Evolutionary conservation across 1,140 invertebrate genomes (phyloP).

Genomic region (Brachionus rubens): DNA sequence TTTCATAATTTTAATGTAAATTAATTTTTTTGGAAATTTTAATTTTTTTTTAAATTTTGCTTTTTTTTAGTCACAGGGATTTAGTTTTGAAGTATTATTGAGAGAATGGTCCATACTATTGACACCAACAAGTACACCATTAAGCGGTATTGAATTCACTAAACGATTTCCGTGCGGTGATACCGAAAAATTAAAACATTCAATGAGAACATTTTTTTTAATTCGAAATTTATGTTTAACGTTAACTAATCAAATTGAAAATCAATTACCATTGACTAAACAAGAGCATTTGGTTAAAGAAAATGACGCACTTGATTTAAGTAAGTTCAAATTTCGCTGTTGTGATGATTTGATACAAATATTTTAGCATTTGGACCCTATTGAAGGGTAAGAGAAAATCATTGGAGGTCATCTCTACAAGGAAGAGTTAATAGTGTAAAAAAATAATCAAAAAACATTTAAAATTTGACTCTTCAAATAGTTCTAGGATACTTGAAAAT

Average conservation of each 20-base stretch:
- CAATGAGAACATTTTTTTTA: constrained; percentile 89
- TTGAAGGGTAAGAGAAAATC: too few relatives aligned
- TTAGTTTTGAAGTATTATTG: constrained; percentile 59
- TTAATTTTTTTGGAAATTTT: background rate
- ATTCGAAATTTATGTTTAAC: constrained; percentile 78
- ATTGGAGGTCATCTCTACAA: too few relatives aligned
- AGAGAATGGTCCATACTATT: constrained; percentile 88
- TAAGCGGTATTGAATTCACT: constrained; percentile 90
- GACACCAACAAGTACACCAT: constrained; percentile 89
- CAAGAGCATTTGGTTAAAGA: constrained; percentile 82
- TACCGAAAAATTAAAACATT: constrained; percentile 82
- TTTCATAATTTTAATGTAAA: constrained; percentile 74
- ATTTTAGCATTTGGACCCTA: too few relatives aligned
- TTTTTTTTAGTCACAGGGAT: constrained; percentile 56
- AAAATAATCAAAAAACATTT: too few relatives aligned
- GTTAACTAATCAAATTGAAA: constrained; percentile 76
- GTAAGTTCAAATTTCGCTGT: constrained; percentile 67
- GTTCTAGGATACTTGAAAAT: too few relatives aligned
- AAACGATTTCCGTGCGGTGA: constrained; percentile 92
- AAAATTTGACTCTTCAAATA: too few relatives aligned
- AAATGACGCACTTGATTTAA: constrained; percentile 85
- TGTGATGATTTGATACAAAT: constrained; percentile 28
- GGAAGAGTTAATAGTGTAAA: too few relatives aligned
- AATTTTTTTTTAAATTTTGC: background rate
- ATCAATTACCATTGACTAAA: constrained; percentile 84